Base-by-base conservation (phyloP, 1,140 invertebrate species). In the Euglossa dilemma region DNA sequence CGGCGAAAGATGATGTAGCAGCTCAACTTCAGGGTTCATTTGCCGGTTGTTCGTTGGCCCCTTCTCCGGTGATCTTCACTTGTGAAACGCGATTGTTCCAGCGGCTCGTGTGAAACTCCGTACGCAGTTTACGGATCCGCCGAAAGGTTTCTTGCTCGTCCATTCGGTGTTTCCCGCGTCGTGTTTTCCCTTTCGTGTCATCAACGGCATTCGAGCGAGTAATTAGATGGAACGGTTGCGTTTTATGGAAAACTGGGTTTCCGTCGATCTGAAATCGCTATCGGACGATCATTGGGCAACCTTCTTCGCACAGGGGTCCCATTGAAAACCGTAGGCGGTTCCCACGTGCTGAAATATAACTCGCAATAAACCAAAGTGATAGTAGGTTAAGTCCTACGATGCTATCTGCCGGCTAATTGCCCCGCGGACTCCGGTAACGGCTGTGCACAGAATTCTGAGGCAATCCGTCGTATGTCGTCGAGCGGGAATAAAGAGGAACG, bases 201-300 rank as follows among this genome's bases (percentile, higher is more conserved):
- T 86, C 85, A 84, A 75, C 81, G 83, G 84, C 80, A 75, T 82
- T 72, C 72, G 72, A 80, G 67, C 84, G 80, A 66, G 56, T 90
- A 89, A 90, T 85, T 91, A 89, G 85, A 74, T 57, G 80, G 84
- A 83, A 85, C 80, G 70, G 63, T 87, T 87, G 82, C 85, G 80
- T 90, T 89, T 89, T 89, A 89, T 93, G 92, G 92, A 93, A 93
- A 94, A 93, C 92, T 93, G 88, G 93, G 91, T 94, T 94, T 93
- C 92, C 92, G 92, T 88, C 84, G 89, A 93, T 93, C 88, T 83
- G 91, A 91, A 90, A 87, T 85, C 79, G 88, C 89, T 93, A 93
- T 93, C 93, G 90, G 91, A 86, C 90, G 89, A 94, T 94, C 93
- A 94, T 94, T 94, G 93, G 90, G 92, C 93, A 94, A 94, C 92